Base-by-base conservation (phyloP, 2,888 invertebrate species). In the Alloplasta piceator region DNA sequence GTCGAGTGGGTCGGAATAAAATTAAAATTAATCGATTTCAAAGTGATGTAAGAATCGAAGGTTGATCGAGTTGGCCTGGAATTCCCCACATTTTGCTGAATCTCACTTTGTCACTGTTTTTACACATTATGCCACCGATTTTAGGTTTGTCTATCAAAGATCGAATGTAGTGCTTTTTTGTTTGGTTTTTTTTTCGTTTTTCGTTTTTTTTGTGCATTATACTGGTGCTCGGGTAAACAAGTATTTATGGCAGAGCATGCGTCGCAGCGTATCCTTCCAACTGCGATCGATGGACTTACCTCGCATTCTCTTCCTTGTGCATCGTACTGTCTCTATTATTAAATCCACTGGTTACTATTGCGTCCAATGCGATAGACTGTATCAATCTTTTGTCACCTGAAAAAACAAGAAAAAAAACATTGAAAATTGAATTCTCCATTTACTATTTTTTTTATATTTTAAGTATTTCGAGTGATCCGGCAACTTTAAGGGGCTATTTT, bases 381-480 rank as follows among this genome's bases (percentile, higher is more conserved):
- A 98, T 94, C 92, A 98, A 94, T 90, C 95, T 96, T 94, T 98
- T 97, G 93, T 98, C 98, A 94, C 98, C 98, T 96, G 93, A 87
- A 93, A 93, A 41, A 50, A 60, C 56, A 64, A 46, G 58, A 41
- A 38, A 7, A 46, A 39, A 55, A 55, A 26, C 26, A 55, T 38
- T 52, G 3, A 56, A 41, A 14, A 36, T 38, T 14, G 41, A 36
- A 36, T 63, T 66, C 3, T 26, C 26, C 26, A 26, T 10, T 48
- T 66, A 9, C 9, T 4, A 39, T 36, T 68, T 52, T 68, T 43
- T 38, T 6, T 43, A 3, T 14, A 14, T 52, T 16, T 52, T 52
- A 6, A 43, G 10, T 14, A 14, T 52, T 16, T 52, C 14, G 12
- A 43, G 10, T 43, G 4, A 10, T 43, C 43, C 10, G 10, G 43